A percentile compares a stretch with the other conserved stretches of the same genome.
phyloP scores from a whole-genome alignment of 2,797 vertebrate genomes.

The Sebastes diploproa region DNA sequence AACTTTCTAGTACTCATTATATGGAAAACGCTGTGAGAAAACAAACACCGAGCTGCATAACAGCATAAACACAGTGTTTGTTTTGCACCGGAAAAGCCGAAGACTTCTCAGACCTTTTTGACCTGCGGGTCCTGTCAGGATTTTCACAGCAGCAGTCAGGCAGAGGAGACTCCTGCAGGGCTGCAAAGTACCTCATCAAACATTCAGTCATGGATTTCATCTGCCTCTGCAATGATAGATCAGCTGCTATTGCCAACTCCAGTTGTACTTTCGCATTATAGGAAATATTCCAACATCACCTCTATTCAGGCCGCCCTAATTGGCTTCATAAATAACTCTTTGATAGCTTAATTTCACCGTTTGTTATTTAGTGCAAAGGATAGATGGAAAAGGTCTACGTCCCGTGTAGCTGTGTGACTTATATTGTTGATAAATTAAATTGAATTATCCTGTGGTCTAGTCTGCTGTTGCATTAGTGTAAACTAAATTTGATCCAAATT shows the following conservation, averaged over 20 bases:
- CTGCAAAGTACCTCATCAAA: conserved; percentile 65
- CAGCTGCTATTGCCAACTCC: conserved; percentile 15
- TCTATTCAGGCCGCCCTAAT: conserved; percentile 14
- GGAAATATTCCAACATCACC: conserved; percentile 15
- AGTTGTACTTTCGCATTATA: conserved; percentile 23
- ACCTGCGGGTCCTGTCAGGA: conserved; percentile 63
- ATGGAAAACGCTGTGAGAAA: background rate
- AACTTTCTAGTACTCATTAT: conserved; percentile 23
- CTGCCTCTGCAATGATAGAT: conserved; percentile 35
- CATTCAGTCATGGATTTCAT: conserved; percentile 55
- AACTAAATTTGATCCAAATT: conserved; percentile 16
- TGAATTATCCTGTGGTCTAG: conserved; percentile 12
- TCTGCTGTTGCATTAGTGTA: background rate
- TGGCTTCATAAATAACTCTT: conserved; percentile 17
- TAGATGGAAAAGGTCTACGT: background rate
- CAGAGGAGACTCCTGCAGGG: conserved; percentile 55
- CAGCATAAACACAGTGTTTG: conserved; percentile 45
- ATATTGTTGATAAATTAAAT: conserved; percentile 16
- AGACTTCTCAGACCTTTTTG: conserved; percentile 52
- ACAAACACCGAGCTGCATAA: conserved; percentile 22
- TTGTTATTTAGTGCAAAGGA: background rate
- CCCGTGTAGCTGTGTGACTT: conserved; percentile 4
- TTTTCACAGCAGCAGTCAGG: conserved; percentile 47
- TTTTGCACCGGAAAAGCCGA: conserved; percentile 41
- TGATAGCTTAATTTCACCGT: conserved; percentile 25